Conservation (phyloP, 2,888 invertebrate species). For the Euproctis similis region DNA sequence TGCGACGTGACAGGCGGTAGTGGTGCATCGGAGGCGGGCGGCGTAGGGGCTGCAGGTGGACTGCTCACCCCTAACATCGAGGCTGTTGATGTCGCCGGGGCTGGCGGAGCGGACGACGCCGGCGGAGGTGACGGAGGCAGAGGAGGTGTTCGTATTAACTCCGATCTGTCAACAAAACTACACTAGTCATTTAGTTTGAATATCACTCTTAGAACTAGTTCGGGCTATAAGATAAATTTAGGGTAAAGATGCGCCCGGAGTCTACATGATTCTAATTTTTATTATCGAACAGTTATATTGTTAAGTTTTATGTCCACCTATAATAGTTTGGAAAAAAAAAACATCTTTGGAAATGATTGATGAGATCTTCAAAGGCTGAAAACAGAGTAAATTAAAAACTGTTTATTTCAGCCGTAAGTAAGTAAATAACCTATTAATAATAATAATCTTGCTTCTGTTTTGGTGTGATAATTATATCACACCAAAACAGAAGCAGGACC, state of each 20-base stretch:
- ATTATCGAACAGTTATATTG: no score
- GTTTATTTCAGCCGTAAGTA: conserved; percentile 16
- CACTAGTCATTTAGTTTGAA: no score
- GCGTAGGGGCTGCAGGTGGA: conserved; percentile 28
- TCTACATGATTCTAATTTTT: no score
- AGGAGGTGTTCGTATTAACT: conserved; percentile 51
- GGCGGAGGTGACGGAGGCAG: conserved; percentile 62
- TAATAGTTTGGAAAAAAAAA: no score
- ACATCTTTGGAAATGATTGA: no score
- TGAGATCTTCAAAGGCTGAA: no score
- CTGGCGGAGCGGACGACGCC: conserved; percentile 50
- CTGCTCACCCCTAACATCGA: conserved; percentile 25
- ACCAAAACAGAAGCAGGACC: conserved; percentile 23
- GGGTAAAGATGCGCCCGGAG: no score
- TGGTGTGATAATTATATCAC: no score
- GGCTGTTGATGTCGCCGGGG: conserved; percentile 29
- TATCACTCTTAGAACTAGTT: no score
- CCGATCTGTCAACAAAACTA: conserved; percentile 38
- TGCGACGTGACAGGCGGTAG: conserved; percentile 16
- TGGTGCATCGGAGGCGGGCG: conserved; percentile 21
- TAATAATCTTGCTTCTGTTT: no score
- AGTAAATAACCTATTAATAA: conserved; percentile 21
- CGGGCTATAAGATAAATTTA: no score
- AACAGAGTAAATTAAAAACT: neutral
- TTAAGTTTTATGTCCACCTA: no score